Conservation (phyloP, 2,113 vertebrate species). For the Phrynocephalus versicolor region DNA sequence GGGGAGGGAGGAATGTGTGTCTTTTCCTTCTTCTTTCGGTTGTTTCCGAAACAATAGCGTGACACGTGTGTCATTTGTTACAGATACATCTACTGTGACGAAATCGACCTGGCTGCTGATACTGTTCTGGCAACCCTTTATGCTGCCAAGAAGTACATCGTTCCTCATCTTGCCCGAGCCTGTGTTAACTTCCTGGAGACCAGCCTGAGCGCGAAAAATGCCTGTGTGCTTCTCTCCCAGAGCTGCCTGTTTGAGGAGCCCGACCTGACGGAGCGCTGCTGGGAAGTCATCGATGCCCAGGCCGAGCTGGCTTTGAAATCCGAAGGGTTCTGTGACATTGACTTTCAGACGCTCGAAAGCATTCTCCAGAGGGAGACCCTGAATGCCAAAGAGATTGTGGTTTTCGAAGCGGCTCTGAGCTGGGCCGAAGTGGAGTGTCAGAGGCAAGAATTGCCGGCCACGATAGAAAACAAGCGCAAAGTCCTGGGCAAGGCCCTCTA, state of each 20-base stretch:
- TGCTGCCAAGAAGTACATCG: constrained; percentile 97
- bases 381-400: constrained; percentile 97
- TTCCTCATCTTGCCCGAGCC: constrained; percentile 94
- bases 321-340: constrained; percentile 97
- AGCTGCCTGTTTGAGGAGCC: constrained; percentile 98
- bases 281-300: constrained; percentile 98
- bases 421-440: constrained; percentile 98
- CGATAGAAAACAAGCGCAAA: constrained; percentile 94
- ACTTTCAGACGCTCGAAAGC: constrained; percentile 94
- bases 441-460: constrained; percentile 84
- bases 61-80: constrained; percentile 54
- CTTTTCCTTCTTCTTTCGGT: neutral
- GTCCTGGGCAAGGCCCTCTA: constrained; percentile 93
- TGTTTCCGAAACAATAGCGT: neutral
- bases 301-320: constrained; percentile 95
- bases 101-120: constrained; percentile 95
- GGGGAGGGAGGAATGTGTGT: accelerated
- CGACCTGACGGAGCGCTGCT: constrained; percentile 96
- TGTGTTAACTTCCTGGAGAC: constrained; percentile 98
- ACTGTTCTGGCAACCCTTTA: constrained; percentile 95
- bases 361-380: constrained; percentile 95
- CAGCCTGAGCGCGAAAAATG: constrained; percentile 95
- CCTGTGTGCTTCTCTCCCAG: constrained; percentile 94
- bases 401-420: constrained; percentile 92
- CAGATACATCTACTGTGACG: constrained; percentile 98